Conservation (phyloP, 2,797 vertebrate genomes). For the Loris lydekkerianus region DNA sequence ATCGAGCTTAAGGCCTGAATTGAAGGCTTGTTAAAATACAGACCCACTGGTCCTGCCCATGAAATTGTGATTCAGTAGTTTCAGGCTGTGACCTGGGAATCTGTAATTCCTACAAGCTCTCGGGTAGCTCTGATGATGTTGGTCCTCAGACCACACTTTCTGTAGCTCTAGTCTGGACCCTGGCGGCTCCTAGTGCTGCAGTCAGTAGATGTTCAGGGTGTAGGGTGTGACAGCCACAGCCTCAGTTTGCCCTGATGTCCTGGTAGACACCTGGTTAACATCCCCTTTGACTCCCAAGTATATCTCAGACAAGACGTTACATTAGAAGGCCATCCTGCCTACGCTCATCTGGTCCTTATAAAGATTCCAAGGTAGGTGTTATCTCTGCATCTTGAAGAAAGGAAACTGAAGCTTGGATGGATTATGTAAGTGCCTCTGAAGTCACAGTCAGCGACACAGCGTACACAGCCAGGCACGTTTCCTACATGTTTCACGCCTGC, state of each 20-base stretch:
- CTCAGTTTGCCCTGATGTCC: neutral
- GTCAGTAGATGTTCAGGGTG: no score
- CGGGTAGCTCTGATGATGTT: neutral
- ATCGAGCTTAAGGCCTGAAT: neutral
- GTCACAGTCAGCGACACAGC: neutral
- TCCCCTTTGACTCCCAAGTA: neutral
- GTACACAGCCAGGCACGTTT: neutral
- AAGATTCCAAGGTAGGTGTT: neutral
- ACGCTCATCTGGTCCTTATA: neutral
- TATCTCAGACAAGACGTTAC: neutral
- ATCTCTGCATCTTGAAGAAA: neutral
- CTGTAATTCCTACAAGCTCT: neutral
- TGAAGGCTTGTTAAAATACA: conserved; percentile 16
- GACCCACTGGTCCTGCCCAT: neutral
- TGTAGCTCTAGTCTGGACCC: neutral
- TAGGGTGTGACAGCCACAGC: no score
- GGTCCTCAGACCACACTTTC: neutral
- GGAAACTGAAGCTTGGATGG: neutral
- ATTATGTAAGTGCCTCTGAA: neutral
- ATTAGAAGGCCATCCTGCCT: neutral
- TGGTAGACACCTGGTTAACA: neutral
- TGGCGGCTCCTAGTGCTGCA: no score
- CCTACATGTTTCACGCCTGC: no score
- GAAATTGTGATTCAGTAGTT: neutral
- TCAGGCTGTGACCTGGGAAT: neutral